Percentiles rank a stretch among this genome's conserved stretches.
Conservation (phyloP, 2,888 invertebrate species). For the Tachystola acroxantha region DNA sequence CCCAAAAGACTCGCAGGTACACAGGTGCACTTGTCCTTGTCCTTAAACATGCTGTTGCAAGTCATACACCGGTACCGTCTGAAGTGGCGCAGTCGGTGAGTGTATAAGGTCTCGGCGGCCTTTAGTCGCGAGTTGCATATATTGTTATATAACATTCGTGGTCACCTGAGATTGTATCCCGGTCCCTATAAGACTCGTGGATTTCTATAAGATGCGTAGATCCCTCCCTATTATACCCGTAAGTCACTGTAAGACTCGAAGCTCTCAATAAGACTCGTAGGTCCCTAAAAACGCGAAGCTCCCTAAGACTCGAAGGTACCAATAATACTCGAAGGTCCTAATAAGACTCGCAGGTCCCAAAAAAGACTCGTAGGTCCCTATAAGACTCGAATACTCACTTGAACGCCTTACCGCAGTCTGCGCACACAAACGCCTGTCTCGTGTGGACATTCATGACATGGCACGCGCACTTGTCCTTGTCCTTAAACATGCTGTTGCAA, state of each 20-base stretch:
- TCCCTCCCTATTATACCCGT: too few species aligned
- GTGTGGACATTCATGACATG: slow-evolving; percentile 38
- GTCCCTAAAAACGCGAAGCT: too few species aligned
- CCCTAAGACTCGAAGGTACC: too few species aligned
- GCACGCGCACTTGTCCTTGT: slow-evolving; percentile 38
- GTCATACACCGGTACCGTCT: slow-evolving; percentile 40
- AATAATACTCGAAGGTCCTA: too few species aligned
- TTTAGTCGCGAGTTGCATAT: slow-evolving; percentile 29
- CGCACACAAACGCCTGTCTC: slow-evolving; percentile 29
- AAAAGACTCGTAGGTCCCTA: too few species aligned
- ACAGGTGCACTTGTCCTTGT: slow-evolving; percentile 38
- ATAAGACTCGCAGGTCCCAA: too few species aligned
- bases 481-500: slow-evolving; percentile 29
- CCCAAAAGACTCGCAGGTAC: slow-evolving; percentile 39
- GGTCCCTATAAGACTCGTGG: too few species aligned
- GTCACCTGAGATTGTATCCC: slow-evolving; percentile 29
- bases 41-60: slow-evolving; percentile 29
- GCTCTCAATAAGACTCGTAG: too few species aligned
- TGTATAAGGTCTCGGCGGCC: slow-evolving; percentile 30
- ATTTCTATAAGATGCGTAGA: too few species aligned
- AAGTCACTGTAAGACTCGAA: too few species aligned
- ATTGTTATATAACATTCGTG: slow-evolving; percentile 33
- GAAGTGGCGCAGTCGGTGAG: slow-evolving; percentile 39
- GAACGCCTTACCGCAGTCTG: slow-evolving; percentile 30
- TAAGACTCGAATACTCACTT: too few species aligned